Evolutionary conservation across 2,113 vertebrate species (phyloP).

Genomic region (Crotophaga sulcirostris): DNA sequence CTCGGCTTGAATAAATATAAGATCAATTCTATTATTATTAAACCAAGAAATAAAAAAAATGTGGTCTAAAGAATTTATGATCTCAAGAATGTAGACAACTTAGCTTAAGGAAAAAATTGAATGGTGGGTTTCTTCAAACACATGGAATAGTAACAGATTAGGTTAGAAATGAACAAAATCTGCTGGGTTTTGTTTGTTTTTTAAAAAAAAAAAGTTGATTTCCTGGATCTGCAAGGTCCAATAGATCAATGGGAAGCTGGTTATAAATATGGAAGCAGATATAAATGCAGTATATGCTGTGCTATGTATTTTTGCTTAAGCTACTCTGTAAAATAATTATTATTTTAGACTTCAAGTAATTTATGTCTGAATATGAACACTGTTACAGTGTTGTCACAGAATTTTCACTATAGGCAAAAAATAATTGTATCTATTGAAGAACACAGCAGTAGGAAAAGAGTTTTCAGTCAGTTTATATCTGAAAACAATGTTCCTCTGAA

Average conservation of each 20-base stretch:
- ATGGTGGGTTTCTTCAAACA: background rate
- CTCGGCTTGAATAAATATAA: background rate
- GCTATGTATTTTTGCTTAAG: background rate
- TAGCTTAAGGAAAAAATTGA: background rate
- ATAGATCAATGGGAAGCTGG: background rate
- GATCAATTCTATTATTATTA: background rate
- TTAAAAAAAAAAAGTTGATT: background rate
- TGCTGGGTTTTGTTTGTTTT: background rate
- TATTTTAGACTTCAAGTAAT: background rate
- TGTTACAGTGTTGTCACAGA: background rate
- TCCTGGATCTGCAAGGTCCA: background rate
- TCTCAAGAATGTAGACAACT: background rate
- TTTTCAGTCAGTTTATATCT: background rate
- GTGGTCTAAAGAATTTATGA: background rate
- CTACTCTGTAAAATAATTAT: background rate
- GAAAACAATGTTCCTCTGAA: background rate
- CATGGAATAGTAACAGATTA: background rate
- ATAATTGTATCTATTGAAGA: background rate
- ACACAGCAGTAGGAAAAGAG: background rate
- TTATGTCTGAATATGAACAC: background rate
- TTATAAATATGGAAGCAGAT: background rate
- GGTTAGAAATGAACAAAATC: background rate
- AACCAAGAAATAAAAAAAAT: background rate
- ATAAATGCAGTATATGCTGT: background rate
- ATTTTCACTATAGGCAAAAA: background rate